These are phyloP conservation scores for Pygathrix nemaeus DNA, from an alignment of 2,113 vertebrate species.

Conservation along the genomic window DNA sequence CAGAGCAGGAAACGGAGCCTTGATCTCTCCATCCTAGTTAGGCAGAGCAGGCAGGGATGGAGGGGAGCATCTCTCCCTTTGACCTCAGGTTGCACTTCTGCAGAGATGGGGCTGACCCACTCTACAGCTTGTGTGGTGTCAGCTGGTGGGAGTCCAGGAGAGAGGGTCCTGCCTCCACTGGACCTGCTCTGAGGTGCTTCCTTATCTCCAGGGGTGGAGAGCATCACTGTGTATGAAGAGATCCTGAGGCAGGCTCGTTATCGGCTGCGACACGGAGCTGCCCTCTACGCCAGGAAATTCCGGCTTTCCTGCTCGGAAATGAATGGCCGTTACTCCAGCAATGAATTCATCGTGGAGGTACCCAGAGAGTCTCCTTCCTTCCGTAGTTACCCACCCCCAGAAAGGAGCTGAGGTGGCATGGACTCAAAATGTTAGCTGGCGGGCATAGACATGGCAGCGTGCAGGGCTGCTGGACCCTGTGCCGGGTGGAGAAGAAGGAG, in stretches of 20 bases:
- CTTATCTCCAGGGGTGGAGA: slow-evolving; percentile 91
- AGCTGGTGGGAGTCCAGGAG: background rate
- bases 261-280: slow-evolving; percentile 90
- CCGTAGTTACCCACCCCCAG: background rate
- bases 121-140: background rate
- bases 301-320: slow-evolving; percentile 97
- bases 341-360: slow-evolving; percentile 97
- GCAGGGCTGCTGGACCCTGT: background rate
- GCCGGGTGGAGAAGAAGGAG: background rate
- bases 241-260: slow-evolving; percentile 94
- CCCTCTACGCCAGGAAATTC: slow-evolving; percentile 95
- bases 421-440: background rate
- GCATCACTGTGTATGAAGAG: slow-evolving; percentile 96
- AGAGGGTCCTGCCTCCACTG: background rate
- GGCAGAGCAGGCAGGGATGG: background rate
- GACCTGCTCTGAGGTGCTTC: background rate
- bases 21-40: background rate
- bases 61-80: background rate
- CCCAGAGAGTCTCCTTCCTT: background rate
- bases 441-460: background rate
- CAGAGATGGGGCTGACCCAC: background rate
- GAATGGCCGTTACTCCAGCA: slow-evolving; percentile 98
- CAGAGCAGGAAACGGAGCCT: background rate
- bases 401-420: background rate
- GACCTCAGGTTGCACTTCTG: background rate